phyloP scores from a whole-genome alignment of 2,888 invertebrate genomes.

The Neoscelio sp. region DNA sequence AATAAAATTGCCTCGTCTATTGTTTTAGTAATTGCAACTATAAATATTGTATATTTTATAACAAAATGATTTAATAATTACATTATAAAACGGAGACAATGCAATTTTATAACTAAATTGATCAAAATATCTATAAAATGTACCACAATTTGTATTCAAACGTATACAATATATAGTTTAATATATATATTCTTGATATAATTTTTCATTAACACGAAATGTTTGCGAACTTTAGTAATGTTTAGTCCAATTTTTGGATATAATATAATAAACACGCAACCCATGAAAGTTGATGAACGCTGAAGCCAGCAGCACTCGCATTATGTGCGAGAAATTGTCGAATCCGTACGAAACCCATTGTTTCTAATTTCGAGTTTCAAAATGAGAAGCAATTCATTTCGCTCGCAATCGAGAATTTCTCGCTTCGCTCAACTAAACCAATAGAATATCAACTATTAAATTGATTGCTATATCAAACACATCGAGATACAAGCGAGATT shows the following conservation, averaged over 20 bases:
- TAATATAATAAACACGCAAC: slow-evolving; percentile 15
- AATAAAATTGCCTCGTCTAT: too few species aligned
- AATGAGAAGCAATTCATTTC: slow-evolving; percentile 9
- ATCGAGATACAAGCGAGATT: slow-evolving; percentile 23
- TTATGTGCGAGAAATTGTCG: slow-evolving; percentile 21
- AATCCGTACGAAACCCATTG: slow-evolving; percentile 19
- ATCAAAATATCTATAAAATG: too few species aligned
- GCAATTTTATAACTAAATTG: too few species aligned
- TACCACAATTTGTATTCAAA: too few species aligned
- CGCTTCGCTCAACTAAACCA: slow-evolving; percentile 21
- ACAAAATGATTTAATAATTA: too few species aligned
- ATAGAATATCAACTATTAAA: slow-evolving; percentile 39
- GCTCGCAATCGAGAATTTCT: slow-evolving; percentile 10
- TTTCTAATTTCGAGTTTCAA: slow-evolving; percentile 26
- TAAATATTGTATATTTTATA: too few species aligned
- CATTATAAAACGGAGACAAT: too few species aligned
- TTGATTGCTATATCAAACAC: slow-evolving; percentile 34
- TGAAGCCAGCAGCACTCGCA: slow-evolving; percentile 1
- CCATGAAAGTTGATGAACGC: slow-evolving; percentile 13
- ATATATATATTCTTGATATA: too few species aligned
- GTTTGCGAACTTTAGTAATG: too few species aligned
- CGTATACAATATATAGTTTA: too few species aligned
- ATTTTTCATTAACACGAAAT: too few species aligned
- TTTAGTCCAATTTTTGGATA: background rate
- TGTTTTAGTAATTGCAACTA: too few species aligned